phyloP scores from a whole-genome alignment of 2,797 vertebrate species.

The Hydrocynus forskahlii region DNA sequence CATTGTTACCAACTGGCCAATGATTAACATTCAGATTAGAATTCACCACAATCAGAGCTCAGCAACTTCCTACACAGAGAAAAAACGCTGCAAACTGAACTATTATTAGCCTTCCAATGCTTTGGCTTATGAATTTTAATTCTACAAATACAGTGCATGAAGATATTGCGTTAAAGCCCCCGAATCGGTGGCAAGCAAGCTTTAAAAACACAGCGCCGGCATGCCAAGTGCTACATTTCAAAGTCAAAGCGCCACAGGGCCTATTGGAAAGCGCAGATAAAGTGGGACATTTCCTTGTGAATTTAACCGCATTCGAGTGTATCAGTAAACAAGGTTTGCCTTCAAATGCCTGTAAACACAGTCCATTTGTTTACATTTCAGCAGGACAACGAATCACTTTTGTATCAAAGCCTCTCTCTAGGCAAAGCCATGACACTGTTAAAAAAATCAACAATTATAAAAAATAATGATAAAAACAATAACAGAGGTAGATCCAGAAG shows the following conservation, averaged over 20 bases:
- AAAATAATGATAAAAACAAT: too few species aligned
- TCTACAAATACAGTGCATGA: constrained; percentile 40
- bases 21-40: constrained; percentile 74
- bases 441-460: too few species aligned
- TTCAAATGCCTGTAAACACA: background rate
- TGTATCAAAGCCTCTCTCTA: background rate
- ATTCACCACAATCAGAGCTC: constrained; percentile 66
- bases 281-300: constrained; percentile 4
- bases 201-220: constrained; percentile 7
- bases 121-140: constrained; percentile 52
- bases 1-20: constrained; percentile 70
- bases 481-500: background rate
- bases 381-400: background rate
- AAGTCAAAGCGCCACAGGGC: background rate
- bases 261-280: constrained; percentile 12
- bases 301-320: background rate
- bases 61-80: constrained; percentile 62
- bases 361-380: background rate
- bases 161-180: constrained; percentile 37
- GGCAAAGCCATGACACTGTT: background rate
- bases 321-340: constrained; percentile 10
- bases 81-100: constrained; percentile 62
- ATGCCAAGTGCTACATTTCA: background rate
- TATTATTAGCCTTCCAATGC: constrained; percentile 56
- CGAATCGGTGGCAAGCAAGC: constrained; percentile 2